phyloP scores from a whole-genome alignment of 1,140 invertebrate genomes.

The Sesamia nonagrioides region DNA sequence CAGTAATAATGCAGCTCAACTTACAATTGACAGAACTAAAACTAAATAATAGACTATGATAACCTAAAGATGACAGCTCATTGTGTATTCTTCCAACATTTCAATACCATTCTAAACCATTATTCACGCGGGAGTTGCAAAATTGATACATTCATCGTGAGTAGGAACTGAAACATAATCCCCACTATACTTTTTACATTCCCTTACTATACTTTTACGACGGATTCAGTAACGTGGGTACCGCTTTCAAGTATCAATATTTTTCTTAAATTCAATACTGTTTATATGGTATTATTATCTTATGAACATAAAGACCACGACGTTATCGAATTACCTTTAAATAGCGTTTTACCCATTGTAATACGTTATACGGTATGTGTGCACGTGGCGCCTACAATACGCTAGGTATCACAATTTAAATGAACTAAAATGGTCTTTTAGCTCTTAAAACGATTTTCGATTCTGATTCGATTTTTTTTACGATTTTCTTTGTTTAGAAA shows the following conservation, averaged over 20 bases:
- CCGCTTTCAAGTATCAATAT: not conserved
- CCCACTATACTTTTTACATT: no score
- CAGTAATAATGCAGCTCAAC: no score
- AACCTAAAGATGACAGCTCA: not conserved
- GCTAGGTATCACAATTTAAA: not conserved
- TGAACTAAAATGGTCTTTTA: not conserved
- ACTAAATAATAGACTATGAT: not conserved
- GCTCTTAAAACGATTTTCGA: no score
- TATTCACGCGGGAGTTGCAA: conserved; percentile 20
- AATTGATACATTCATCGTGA: conserved; percentile 10
- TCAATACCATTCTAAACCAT: not conserved
- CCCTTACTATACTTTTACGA: not conserved
- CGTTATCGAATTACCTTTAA: not conserved
- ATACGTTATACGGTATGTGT: no score
- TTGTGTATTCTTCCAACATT: conserved; percentile 20
- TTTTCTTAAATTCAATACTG: not conserved
- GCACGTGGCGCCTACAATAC: not conserved
- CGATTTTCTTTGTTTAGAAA: not conserved
- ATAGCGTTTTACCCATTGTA: not conserved
- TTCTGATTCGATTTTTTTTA: no score
- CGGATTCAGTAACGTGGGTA: not conserved
- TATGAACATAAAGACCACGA: not conserved
- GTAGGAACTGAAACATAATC: conserved; percentile 8
- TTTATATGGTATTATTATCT: not conserved
- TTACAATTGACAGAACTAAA: not conserved